Conservation (phyloP, 2,797 vertebrate species). For the Halcyon leucocephala region DNA sequence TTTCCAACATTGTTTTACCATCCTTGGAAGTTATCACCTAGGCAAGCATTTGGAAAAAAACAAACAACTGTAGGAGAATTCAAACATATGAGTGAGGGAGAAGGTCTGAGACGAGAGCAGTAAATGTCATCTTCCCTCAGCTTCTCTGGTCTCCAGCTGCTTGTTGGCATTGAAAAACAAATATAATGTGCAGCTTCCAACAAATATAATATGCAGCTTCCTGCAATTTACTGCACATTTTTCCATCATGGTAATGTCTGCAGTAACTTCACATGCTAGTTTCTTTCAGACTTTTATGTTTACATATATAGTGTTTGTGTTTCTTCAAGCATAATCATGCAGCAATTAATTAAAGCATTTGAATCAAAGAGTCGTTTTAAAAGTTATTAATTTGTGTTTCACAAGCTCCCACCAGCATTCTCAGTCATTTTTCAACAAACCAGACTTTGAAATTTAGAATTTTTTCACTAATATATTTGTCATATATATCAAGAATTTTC, state of each 20-base stretch:
- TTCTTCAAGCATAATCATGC: background rate
- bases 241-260: background rate
- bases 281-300: background rate
- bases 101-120: background rate
- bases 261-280: background rate
- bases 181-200: background rate
- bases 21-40: background rate
- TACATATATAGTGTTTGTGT: background rate
- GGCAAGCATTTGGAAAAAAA: background rate
- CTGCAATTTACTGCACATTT: background rate
- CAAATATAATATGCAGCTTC: background rate
- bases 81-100: background rate
- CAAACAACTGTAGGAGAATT: too few relatives aligned
- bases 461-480: background rate
- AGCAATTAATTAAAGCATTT: background rate
- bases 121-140: background rate
- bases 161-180: background rate
- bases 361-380: background rate
- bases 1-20: background rate
- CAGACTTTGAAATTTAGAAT: background rate
- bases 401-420: background rate
- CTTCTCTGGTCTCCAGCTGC: background rate
- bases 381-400: background rate
- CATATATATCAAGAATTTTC: background rate
- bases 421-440: background rate